Evolutionary conservation across 2,888 invertebrate species (phyloP), one percentile per base, ranked within the genome.

Genomic region (Cosmia pyralina): DNA sequence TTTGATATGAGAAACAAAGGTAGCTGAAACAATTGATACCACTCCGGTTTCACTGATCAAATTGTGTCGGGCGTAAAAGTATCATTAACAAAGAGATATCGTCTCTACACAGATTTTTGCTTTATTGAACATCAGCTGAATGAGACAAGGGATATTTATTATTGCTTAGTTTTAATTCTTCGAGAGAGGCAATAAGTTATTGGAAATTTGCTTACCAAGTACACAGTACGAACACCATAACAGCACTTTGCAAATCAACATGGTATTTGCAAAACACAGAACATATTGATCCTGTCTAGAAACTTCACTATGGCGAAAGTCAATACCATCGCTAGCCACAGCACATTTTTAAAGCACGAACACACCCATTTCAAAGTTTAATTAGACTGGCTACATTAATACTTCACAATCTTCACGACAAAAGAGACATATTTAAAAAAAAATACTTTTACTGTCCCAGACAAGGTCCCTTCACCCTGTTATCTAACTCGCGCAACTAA

Each of bases 231-330:
- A 69, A 53, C 55, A 80, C 60, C 70, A 63, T 60, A 85, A 53
- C 17, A 85, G 19, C 13, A 85, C 17, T 52, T 83, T 79, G 69
- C 44, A 55, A 62, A 80, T 66, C 55, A 77, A 50, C 85, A 83
- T 85, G 38, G 58, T 77, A 48, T 48, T 53, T 41, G 55, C 19
- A 38, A 60, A 46, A 15, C n/a, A 44, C 41, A 11, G n/a, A n/a
- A 38, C 72, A 67, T 64, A 65, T 3, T 66, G 19, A 13, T 7
- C 13, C 10, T 64, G 11, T 0, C 1, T 11, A 44, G 52, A 55
- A 58, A 69, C 48, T 44, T 41, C n/a, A 68, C 48, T 5, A 75
- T 58, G 6, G 1, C 10, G 3, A 53, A n/a, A 2, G 5, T 15
- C 7, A 28, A 52, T 38, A 48, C 3, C 11, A 55, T 22, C 19